Conservation (phyloP, 2,888 invertebrate species). For the Dynastes grantii region DNA sequence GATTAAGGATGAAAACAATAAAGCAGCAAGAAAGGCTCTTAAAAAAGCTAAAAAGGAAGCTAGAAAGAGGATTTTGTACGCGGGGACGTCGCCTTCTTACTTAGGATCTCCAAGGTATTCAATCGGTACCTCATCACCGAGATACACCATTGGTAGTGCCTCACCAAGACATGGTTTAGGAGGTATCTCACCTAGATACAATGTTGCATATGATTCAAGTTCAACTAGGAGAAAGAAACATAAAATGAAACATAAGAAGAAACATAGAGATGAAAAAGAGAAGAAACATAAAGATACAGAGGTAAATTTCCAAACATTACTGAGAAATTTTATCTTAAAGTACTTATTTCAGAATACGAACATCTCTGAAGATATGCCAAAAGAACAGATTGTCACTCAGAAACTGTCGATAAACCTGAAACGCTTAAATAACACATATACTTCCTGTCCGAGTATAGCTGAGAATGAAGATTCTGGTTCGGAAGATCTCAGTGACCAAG, state of each 20-base stretch:
- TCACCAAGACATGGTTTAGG: slow-evolving; percentile 76
- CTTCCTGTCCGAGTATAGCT: slow-evolving; percentile 68
- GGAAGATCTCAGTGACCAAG: slow-evolving; percentile 70
- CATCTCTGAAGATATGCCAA: slow-evolving; percentile 67
- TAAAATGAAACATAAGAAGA: slow-evolving; percentile 85
- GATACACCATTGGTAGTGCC: slow-evolving; percentile 73
- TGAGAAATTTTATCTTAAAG: slow-evolving; percentile 19
- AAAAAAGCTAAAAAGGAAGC: slow-evolving; percentile 88
- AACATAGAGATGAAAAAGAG: slow-evolving; percentile 77
- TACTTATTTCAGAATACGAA: slow-evolving; percentile 61
- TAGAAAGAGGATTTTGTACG: slow-evolving; percentile 73
- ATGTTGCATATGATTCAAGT: slow-evolving; percentile 64
- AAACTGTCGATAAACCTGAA: slow-evolving; percentile 84
- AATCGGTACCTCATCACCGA: slow-evolving; percentile 70
- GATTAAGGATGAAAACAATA: slow-evolving; percentile 71
- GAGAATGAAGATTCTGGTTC: slow-evolving; percentile 68
- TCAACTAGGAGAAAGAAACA: slow-evolving; percentile 70
- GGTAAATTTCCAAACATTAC: slow-evolving; percentile 58
- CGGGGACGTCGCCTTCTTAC: slow-evolving; percentile 62
- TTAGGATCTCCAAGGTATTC: slow-evolving; percentile 65
- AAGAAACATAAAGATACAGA: slow-evolving; percentile 67
- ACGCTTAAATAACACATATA: slow-evolving; percentile 81
- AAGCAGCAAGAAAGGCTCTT: slow-evolving; percentile 83
- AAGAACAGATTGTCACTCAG: slow-evolving; percentile 81
- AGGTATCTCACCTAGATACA: slow-evolving; percentile 74